These are phyloP conservation scores for Lepidochitona cinerea DNA, from an alignment of 2,888 invertebrate species.

Conservation along the genomic window DNA sequence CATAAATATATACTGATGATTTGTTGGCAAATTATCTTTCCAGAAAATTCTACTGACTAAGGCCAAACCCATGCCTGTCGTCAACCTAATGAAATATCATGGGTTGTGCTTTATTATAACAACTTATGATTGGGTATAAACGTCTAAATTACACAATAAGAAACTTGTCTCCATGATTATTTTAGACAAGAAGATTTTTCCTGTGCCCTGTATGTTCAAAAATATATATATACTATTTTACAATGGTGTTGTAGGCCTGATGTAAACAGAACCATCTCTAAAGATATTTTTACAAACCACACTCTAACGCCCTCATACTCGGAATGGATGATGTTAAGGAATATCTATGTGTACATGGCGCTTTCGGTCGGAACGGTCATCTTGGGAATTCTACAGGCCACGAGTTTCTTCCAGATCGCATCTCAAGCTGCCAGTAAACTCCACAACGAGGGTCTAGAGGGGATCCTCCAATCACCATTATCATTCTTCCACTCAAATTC, in stretches of 20 bases:
- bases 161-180: too few species aligned
- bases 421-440: constrained; percentile 30
- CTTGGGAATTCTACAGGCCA: constrained; percentile 39
- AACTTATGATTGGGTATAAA: too few species aligned
- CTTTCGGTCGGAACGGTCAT: constrained; percentile 35
- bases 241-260: too few species aligned
- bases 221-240: too few species aligned
- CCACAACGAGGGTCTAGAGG: constrained; percentile 37
- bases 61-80: too few species aligned
- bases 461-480: constrained; percentile 42
- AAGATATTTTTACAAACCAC: neutral
- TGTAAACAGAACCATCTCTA: constrained; percentile 6
- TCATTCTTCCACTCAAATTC: constrained; percentile 38
- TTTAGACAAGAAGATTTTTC: too few species aligned
- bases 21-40: too few species aligned
- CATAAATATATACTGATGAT: neutral
- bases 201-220: too few species aligned
- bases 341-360: constrained; percentile 42
- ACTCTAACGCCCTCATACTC: neutral
- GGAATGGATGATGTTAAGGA: constrained; percentile 22
- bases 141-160: too few species aligned
- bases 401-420: constrained; percentile 40
- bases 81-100: too few species aligned
- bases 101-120: too few species aligned
- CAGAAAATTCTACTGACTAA: too few species aligned